Evolutionary conservation across 2,888 invertebrate species (phyloP).

Genomic region (Lymantria monacha): DNA sequence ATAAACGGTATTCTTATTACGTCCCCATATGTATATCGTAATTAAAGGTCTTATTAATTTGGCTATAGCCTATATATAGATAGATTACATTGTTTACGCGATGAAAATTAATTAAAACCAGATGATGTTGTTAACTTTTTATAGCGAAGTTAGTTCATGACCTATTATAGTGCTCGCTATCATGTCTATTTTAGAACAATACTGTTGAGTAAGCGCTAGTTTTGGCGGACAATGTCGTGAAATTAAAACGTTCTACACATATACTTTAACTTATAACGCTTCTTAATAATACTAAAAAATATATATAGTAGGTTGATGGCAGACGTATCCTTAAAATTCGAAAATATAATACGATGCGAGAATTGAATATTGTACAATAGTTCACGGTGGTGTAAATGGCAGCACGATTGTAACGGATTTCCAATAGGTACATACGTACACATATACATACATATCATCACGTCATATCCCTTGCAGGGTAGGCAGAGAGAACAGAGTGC

Average conservation of each 20-base stretch:
- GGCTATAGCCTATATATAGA: neutral
- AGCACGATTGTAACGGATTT: too few species aligned
- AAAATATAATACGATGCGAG: too few species aligned
- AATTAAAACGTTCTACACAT: neutral
- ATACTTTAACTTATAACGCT: neutral
- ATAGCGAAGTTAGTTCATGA: constrained; percentile 25
- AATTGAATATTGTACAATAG: too few species aligned
- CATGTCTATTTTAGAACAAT: constrained; percentile 24
- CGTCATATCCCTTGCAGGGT: too few species aligned
- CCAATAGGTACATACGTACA: too few species aligned
- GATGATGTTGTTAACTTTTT: constrained; percentile 29
- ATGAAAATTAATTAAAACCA: constrained; percentile 32
- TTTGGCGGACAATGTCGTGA: neutral
- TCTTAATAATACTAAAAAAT: neutral
- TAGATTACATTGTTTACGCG: neutral
- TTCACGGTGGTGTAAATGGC: too few species aligned
- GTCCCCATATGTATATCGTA: too few species aligned
- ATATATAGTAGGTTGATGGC: too few species aligned
- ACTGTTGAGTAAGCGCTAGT: constrained; percentile 4
- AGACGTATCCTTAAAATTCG: too few species aligned
- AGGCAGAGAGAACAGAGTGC: too few species aligned
- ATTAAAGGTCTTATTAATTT: neutral
- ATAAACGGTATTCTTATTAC: too few species aligned
- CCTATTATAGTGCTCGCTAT: constrained; percentile 27
- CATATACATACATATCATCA: too few species aligned